Conservation (phyloP, 2,888 invertebrate genomes). For the Mayetiola destructor region DNA sequence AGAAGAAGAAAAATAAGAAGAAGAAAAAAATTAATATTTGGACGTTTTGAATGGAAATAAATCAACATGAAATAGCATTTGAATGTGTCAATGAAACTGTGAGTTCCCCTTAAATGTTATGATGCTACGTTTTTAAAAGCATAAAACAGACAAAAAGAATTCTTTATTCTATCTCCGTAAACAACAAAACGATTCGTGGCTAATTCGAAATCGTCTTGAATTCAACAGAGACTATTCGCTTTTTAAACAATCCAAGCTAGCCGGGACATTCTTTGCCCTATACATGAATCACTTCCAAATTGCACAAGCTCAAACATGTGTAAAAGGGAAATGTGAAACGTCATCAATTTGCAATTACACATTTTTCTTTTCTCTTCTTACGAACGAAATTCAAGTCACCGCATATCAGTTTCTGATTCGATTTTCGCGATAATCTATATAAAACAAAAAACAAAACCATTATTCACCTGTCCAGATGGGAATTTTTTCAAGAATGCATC, state of each 20-base stretch:
- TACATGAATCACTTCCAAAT: background rate
- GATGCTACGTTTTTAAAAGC: background rate
- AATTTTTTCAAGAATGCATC: slow-evolving; percentile 83
- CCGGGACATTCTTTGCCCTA: background rate
- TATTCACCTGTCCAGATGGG: slow-evolving; percentile 85
- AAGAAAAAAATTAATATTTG: background rate
- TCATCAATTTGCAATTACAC: background rate
- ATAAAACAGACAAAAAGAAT: slow-evolving; percentile 14
- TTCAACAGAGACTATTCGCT: background rate
- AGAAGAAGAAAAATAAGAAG: background rate
- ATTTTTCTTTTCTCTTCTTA: no score
- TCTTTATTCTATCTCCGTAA: slow-evolving; percentile 11
- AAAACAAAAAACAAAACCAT: background rate
- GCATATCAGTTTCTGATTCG: background rate
- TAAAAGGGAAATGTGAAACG: background rate
- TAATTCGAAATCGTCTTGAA: background rate
- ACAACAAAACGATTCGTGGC: slow-evolving; percentile 1
- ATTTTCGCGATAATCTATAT: background rate
- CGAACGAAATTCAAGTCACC: no score
- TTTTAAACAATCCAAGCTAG: background rate
- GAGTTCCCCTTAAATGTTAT: slow-evolving; percentile 13
- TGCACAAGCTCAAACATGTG: no score
- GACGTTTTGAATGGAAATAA: background rate
- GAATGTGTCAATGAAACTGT: slow-evolving; percentile 7
- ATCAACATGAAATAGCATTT: background rate